These are phyloP conservation scores for Drosophila hamatofila DNA, from an alignment of 2,888 invertebrate genomes.

Conservation along the genomic window DNA sequence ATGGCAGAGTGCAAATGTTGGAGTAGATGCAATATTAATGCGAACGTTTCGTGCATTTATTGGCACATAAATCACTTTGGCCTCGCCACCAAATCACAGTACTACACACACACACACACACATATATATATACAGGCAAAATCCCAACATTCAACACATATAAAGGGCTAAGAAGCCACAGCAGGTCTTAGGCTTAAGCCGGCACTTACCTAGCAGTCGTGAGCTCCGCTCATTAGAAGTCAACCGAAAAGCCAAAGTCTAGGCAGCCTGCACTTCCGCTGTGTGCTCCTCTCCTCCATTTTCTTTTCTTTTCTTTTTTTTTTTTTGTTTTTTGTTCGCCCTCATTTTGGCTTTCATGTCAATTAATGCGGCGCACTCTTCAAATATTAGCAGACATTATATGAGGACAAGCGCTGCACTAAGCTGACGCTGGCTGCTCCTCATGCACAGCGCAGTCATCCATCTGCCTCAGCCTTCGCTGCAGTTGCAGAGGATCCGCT, in stretches of 20 bases:
- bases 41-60: slow-evolving; percentile 66
- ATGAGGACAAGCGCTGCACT: slow-evolving; percentile 41
- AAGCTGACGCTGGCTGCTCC: slow-evolving; percentile 40
- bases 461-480: slow-evolving; percentile 16
- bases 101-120: slow-evolving; percentile 15
- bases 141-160: background rate
- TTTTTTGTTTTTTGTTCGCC: slow-evolving; percentile 9
- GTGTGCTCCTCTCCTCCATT: background rate
- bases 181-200: slow-evolving; percentile 54
- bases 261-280: slow-evolving; percentile 11
- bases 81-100: slow-evolving; percentile 58
- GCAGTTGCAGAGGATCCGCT: slow-evolving; percentile 27
- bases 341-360: slow-evolving; percentile 58
- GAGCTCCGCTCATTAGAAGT: slow-evolving; percentile 47
- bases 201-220: slow-evolving; percentile 64
- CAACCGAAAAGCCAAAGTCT: slow-evolving; percentile 35
- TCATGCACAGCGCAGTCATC: slow-evolving; percentile 32
- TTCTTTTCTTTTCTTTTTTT: background rate
- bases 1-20: slow-evolving; percentile 10
- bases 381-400: slow-evolving; percentile 79
- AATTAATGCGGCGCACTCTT: slow-evolving; percentile 80
- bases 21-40: slow-evolving; percentile 69
- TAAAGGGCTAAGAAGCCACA: slow-evolving; percentile 7
- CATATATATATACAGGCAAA: background rate
- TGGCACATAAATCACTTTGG: slow-evolving; percentile 69